phyloP scores from a whole-genome alignment of 2,797 vertebrate species.

The Gambelia wislizenii region DNA sequence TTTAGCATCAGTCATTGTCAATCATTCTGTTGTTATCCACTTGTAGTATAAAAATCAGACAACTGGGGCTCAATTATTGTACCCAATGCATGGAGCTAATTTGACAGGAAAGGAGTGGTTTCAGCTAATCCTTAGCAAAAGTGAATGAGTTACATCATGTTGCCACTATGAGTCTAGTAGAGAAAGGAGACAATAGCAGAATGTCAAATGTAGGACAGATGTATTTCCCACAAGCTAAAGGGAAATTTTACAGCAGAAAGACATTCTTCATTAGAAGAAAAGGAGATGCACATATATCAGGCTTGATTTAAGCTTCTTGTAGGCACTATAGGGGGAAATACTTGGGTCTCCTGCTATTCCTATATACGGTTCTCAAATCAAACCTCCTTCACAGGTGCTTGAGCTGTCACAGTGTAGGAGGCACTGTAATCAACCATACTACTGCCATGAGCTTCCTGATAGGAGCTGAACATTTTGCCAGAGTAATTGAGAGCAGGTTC shows the following conservation, averaged over 20 bases:
- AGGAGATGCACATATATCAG: no score
- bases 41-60: slow-evolving; percentile 64
- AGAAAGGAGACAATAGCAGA: slow-evolving; percentile 2
- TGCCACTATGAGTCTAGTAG: slow-evolving; percentile 9
- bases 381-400: no score
- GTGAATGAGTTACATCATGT: slow-evolving; percentile 25
- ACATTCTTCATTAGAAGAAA: not conserved
- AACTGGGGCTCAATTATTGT: slow-evolving; percentile 66
- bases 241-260: not conserved
- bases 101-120: slow-evolving; percentile 70
- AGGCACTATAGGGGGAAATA: no score
- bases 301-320: no score
- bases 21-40: slow-evolving; percentile 64
- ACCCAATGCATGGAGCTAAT: slow-evolving; percentile 57
- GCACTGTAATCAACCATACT: no score
- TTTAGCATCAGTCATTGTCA: slow-evolving; percentile 64
- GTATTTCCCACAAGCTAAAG: not conserved
- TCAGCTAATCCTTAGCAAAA: slow-evolving; percentile 50
- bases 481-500: no score
- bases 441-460: no score
- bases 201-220: not conserved
- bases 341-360: no score
- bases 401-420: no score
- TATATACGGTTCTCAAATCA: no score
- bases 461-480: no score